Evolutionary conservation across 2,888 invertebrate genomes (phyloP).

Genomic region (Parascotia fuliginaria): DNA sequence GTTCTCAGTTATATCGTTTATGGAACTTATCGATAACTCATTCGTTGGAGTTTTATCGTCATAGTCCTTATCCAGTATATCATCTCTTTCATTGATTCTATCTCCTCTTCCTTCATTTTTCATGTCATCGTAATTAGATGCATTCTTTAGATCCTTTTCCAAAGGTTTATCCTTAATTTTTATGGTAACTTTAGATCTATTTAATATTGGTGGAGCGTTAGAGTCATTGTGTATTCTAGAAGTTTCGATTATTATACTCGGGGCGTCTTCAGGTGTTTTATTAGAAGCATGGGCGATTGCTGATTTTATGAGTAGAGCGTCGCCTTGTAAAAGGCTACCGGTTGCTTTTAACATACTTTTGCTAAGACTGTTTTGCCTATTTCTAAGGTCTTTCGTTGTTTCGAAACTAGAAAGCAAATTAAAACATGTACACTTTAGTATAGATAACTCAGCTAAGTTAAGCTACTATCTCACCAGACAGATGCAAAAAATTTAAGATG

Average conservation of each 20-base stretch:
- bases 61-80: conserved; percentile 62
- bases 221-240: conserved; percentile 42
- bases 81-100: conserved; percentile 61
- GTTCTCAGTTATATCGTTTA: conserved; percentile 81
- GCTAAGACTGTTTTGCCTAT: conserved; percentile 77
- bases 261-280: conserved; percentile 68
- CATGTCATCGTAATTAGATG: conserved; percentile 69
- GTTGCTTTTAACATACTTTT: conserved; percentile 79
- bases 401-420: conserved; percentile 63
- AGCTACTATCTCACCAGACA: too few relatives aligned
- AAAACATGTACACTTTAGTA: too few relatives aligned
- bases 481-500: too few relatives aligned
- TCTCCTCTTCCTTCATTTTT: conserved; percentile 62
- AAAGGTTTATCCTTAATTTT: conserved; percentile 67
- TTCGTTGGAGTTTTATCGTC: conserved; percentile 82
- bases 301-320: conserved; percentile 76
- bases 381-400: conserved; percentile 79
- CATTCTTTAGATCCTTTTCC: conserved; percentile 75
- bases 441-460: too few relatives aligned
- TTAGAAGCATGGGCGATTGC: conserved; percentile 63
- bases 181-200: conserved; percentile 64
- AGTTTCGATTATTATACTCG: conserved; percentile 61
- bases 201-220: conserved; percentile 41
- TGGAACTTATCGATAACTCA: conserved; percentile 78
- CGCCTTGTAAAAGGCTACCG: conserved; percentile 74